Conservation (phyloP, 1,140 invertebrate genomes). For the Sipha flava region DNA sequence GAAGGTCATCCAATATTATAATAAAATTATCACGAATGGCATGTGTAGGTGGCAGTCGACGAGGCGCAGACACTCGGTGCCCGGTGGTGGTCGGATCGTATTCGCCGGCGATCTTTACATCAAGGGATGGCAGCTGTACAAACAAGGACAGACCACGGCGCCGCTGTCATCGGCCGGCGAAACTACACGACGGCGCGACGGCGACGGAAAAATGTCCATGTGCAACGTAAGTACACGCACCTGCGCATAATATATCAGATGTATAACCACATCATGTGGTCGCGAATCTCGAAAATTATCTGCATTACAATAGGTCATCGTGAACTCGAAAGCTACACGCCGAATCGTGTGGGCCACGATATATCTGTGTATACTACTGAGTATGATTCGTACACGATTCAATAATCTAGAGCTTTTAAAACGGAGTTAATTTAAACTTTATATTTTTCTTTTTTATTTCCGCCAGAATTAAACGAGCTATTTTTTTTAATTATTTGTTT, state of each 20-base stretch:
- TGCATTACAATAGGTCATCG: no score
- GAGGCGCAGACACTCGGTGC: conserved; percentile 38
- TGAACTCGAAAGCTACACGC: no score
- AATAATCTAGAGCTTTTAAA: neutral
- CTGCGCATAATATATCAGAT: no score
- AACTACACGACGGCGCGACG: neutral
- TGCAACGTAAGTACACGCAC: conserved; percentile 5
- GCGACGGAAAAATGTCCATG: conserved; percentile 3
- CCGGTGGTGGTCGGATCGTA: conserved; percentile 42
- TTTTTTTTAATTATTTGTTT: conserved; percentile 4
- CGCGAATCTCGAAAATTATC: no score
- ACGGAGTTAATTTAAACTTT: conserved; percentile 5
- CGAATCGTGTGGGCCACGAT: no score
- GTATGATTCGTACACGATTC: neutral
- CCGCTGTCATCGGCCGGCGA: neutral
- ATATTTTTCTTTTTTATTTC: neutral
- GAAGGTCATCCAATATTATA: no score
- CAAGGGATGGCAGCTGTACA: conserved; percentile 45
- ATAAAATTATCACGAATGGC: no score
- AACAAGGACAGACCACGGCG: conserved; percentile 35
- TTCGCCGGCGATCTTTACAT: conserved; percentile 48
- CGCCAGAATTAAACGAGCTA: no score
- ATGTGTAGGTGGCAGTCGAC: conserved; percentile 35
- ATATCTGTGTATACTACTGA: no score
- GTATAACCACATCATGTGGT: no score